Percentiles rank a stretch among this genome's conserved stretches.
Evolutionary conservation across 2,888 invertebrate species (phyloP).

Genomic region (Dioctria rufipes): DNA sequence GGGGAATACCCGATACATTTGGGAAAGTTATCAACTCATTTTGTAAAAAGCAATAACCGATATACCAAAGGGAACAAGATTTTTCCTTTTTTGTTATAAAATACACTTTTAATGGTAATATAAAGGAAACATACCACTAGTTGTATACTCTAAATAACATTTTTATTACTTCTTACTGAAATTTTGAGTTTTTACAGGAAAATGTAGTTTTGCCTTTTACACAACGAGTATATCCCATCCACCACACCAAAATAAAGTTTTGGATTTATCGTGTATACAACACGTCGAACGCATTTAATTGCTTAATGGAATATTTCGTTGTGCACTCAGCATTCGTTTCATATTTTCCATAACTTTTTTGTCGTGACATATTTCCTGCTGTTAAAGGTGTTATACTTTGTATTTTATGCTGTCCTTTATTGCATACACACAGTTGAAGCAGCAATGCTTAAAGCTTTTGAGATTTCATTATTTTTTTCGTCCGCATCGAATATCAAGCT

Average conservation of each 20-base stretch:
- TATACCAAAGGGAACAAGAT: not conserved
- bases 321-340: too few relatives aligned
- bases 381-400: too few relatives aligned
- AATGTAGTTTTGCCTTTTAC: slow-evolving; percentile 15
- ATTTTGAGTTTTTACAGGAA: too few relatives aligned
- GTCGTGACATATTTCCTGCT: too few relatives aligned
- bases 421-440: too few relatives aligned
- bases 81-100: not conserved
- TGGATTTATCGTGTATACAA: not conserved
- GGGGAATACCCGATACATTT: not conserved
- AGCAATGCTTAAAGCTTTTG: too few relatives aligned
- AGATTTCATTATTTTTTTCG: too few relatives aligned
- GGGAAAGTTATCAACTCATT: not conserved
- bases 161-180: slow-evolving; percentile 19
- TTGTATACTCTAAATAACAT: not conserved
- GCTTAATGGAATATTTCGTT: too few relatives aligned
- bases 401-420: too few relatives aligned
- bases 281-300: too few relatives aligned
- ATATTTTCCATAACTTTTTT: too few relatives aligned
- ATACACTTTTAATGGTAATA: slow-evolving; percentile 3
- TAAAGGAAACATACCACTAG: slow-evolving; percentile 1
- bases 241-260: slow-evolving; percentile 30
- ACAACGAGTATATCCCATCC: slow-evolving; percentile 17
- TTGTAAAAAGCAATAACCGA: slow-evolving; percentile 8
- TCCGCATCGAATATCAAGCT: too few relatives aligned